Conservation (phyloP, 2,113 vertebrate genomes). For the Pterocles orientalis region DNA sequence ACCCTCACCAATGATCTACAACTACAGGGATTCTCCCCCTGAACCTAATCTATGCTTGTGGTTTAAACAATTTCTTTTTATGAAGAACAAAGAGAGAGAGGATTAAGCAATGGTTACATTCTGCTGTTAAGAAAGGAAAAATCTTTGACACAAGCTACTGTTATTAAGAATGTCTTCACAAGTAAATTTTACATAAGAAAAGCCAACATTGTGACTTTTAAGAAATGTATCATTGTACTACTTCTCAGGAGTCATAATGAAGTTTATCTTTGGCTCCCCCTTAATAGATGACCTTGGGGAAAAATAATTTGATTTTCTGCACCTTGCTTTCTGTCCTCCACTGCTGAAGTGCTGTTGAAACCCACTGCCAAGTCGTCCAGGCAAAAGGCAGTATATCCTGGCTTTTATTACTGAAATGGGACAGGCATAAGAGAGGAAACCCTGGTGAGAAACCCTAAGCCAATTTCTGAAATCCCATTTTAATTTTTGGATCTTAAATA, state of each 20-base stretch:
- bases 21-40: background rate
- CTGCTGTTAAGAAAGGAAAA: background rate
- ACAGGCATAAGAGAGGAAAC: background rate
- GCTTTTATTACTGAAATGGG: background rate
- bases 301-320: background rate
- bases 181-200: background rate
- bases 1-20: background rate
- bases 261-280: background rate
- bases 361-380: background rate
- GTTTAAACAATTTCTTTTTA: background rate
- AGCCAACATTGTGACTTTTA: background rate
- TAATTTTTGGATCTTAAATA: background rate
- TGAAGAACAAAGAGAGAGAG: slow-evolving; percentile 1
- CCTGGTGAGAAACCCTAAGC: background rate
- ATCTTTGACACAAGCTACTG: background rate
- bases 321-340: background rate
- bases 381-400: background rate
- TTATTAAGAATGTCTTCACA: background rate
- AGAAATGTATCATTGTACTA: background rate
- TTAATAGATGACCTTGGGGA: slow-evolving; percentile 21
- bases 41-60: background rate
- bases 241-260: background rate
- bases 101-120: background rate
- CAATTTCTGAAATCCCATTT: background rate
- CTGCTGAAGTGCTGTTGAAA: background rate